Evolutionary conservation across 2,888 invertebrate genomes (phyloP), one percentile per base, ranked within the genome.

Genomic region (Neuroscelio doddi): DNA sequence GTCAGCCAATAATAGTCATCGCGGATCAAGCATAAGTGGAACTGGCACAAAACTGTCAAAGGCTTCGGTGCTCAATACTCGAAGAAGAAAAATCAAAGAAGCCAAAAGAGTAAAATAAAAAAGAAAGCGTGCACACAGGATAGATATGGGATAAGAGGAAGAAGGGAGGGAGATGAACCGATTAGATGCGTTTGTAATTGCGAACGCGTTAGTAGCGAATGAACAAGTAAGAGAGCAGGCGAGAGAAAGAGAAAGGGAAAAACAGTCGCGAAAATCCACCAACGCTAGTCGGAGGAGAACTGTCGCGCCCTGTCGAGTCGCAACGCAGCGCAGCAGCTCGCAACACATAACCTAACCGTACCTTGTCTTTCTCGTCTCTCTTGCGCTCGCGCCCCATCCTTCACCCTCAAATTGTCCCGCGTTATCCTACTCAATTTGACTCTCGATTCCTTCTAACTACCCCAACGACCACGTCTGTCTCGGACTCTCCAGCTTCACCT

Each of bases 321-420:
- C 65, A 65, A 56, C 55, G 79, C 82, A 78, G 82, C 81, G 83
- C 83, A 83, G 84, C 84, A 83, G 83, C 81, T 82, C 81, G 82
- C 83, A 81, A 80, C 80, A 78, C 79, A 77, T 77, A 72, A 78
- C 77, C 79, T 74, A 76, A 78, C 78, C 75, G 70, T 74, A 71
- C 72, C 76, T 69, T 64, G 59, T 59, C 68, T 59, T 70, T 72
- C 70, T 71, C 73, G 61, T 55, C 55, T 71, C 69, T 66, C 55
- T 15, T 45, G 45, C 64, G 67, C 61, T 46, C 61, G 36, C 72
- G 45, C 53, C 57, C 64, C 41, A 5, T 51, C 38, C 50, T 29
- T 69, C 32, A 53, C 30, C 53, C 50, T 57, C 49, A 45, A 55
- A 53, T 58, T 32, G 24, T 53, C 41, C 32, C 44, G 36, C 62